phyloP scores from a whole-genome alignment of 2,113 vertebrate species.

The Pteropus alecto region DNA sequence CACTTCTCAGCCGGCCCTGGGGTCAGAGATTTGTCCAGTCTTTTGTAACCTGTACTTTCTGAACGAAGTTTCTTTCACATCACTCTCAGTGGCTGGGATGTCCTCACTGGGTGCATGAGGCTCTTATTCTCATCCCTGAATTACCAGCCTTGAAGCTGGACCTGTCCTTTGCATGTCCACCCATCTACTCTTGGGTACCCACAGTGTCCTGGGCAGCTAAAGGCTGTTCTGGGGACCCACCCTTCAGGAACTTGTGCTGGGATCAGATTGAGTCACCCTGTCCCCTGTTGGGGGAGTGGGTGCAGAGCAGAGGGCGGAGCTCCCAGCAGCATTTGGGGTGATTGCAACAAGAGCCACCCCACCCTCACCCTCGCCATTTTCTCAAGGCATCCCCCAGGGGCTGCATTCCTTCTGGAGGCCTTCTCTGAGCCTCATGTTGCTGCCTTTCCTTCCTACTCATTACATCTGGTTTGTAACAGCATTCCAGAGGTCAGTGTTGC shows the following conservation, averaged over 20 bases:
- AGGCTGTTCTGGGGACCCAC: not conserved
- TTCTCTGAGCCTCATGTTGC: not conserved
- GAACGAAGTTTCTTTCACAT: not conserved
- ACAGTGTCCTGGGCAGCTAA: not conserved
- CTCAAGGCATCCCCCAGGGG: not conserved
- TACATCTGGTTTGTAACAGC: not conserved
- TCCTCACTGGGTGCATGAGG: not conserved
- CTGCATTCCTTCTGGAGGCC: not conserved
- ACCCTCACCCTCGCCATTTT: no score
- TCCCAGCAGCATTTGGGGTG: not conserved
- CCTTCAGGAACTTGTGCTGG: not conserved
- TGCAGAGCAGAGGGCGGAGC: not conserved
- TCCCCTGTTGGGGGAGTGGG: not conserved
- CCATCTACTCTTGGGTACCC: not conserved
- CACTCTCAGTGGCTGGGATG: not conserved
- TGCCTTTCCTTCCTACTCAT: not conserved
- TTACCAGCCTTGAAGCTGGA: not conserved
- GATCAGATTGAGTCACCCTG: not conserved
- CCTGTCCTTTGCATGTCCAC: not conserved
- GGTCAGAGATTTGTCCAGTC: not conserved
- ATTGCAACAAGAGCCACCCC: not conserved
- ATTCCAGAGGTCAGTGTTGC: not conserved
- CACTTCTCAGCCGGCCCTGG: not conserved
- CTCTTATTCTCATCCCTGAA: not conserved
- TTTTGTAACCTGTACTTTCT: not conserved